Conservation (phyloP, 2,797 vertebrate species). For the Tragopan temminckii region DNA sequence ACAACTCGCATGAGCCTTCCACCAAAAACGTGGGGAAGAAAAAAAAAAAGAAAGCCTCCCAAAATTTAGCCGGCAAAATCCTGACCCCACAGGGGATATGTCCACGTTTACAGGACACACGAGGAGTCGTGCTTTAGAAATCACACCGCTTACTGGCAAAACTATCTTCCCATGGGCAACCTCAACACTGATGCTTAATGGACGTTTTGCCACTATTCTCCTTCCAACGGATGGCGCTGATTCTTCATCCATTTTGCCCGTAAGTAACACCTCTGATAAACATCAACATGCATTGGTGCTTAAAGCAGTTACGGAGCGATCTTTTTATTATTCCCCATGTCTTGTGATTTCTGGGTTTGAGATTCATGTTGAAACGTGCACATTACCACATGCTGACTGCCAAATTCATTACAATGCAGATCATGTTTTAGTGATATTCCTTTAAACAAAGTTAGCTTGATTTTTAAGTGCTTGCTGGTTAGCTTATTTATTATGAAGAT, state of each 20-base stretch:
- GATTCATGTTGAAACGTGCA: constrained; percentile 74
- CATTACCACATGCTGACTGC: constrained; percentile 68
- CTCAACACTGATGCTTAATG: neutral
- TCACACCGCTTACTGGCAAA: neutral
- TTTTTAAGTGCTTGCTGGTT: constrained; percentile 61
- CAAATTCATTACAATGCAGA: constrained; percentile 69
- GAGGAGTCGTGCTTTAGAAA: neutral
- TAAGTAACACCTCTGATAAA: constrained; percentile 53
- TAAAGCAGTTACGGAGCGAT: constrained; percentile 69
- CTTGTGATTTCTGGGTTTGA: constrained; percentile 71
- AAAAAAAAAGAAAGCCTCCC: neutral
- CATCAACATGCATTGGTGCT: constrained; percentile 73
- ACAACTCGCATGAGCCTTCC: constrained; percentile 25
- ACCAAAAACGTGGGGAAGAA: neutral
- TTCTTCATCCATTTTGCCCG: constrained; percentile 44
- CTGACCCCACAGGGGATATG: neutral
- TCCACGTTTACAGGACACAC: neutral
- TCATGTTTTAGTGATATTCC: constrained; percentile 62
- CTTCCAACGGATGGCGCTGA: constrained; percentile 8
- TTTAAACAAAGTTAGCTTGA: constrained; percentile 74
- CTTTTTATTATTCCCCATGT: constrained; percentile 45
- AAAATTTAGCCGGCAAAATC: constrained; percentile 20
- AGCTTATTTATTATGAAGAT: constrained; percentile 74
- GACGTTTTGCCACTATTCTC: neutral
- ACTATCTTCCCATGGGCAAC: neutral